Evolutionary conservation across 2,888 invertebrate species (phyloP), one percentile per base, ranked within the genome.

Genomic region (Acanthoscelides obtectus): DNA sequence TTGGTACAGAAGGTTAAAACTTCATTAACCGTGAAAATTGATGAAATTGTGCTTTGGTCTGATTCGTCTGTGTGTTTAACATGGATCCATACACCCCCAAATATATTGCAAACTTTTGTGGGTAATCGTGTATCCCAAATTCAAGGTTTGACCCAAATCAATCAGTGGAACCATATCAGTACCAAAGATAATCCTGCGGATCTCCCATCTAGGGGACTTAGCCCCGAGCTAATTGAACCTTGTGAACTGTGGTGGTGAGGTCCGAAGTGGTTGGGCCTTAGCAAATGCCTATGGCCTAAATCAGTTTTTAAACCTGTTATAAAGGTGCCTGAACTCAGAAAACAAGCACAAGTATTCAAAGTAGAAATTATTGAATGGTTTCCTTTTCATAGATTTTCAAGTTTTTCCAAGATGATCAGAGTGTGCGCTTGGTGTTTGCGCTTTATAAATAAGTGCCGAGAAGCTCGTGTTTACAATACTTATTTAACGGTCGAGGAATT

Each of bases 121-220:
- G 67, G 64, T 22, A 72, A 69, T 20, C 66, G 69, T 8, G 69
- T 72, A 19, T 66, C 72, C 20, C 20, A 69, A 69, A 71, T 71
- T 17, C 25, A 25, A 25, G 8, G 4, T 8, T 25, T 25, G 25
- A 25, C 25, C 4, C 3, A 25, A 25, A 3, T 8, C 4, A 8
- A 25, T 5, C 25, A 25, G 8, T 25, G 25, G 25, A 25, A 25
- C 8, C 8, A 25, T 8, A 8, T 25, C 4, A 25, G 8, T 5
- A 5, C 25, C 8, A 8, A 3, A 25, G 25, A 25, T 25, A 25
- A 25, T 8, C 25, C 25, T 25, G 25, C 25, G 63, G 22, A 63
- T 19, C 8, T 22, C 69, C 64, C n/a, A 25, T 45, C 17, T 22
- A 5, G 22, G n/a, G 22, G 12, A 3, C 17, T 17, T 1, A 67